Percentiles rank a stretch among this genome's conserved stretches.
Conservation (phyloP, 2,113 vertebrate genomes). For the Oncorhynchus clarkii region DNA sequence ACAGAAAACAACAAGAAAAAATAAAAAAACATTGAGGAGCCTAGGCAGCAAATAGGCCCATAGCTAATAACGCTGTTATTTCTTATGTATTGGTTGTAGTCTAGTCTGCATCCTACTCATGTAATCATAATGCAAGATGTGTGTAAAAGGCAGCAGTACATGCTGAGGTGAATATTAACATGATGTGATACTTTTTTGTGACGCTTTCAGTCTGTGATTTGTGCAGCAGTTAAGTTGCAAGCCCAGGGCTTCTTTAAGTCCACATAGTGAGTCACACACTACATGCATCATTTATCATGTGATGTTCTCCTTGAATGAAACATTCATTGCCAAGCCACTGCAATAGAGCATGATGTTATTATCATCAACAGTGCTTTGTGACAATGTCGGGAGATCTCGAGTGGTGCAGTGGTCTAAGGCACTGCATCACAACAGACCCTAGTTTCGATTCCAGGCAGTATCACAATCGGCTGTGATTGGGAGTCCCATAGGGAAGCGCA, state of each 20-base stretch:
- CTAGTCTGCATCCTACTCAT: background rate
- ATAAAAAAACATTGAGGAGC: background rate
- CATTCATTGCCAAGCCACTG: constrained; percentile 28
- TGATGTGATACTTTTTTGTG: background rate
- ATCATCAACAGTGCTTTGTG: constrained; percentile 14
- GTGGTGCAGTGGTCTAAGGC: background rate
- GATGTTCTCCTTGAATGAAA: constrained; percentile 39
- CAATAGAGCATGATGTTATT: constrained; percentile 24
- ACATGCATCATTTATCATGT: constrained; percentile 59
- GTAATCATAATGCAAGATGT: background rate
- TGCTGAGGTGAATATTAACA: background rate
- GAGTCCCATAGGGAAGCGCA: too few relatives aligned
- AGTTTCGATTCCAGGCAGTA: background rate
- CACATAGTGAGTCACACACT: constrained; percentile 51
- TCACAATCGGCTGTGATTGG: too few relatives aligned
- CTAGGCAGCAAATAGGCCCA: background rate
- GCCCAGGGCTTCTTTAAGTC: constrained; percentile 11
- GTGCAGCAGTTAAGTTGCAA: background rate
- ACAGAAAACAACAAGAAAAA: background rate
- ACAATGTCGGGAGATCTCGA: background rate
- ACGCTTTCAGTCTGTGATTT: constrained; percentile 9
- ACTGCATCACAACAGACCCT: background rate
- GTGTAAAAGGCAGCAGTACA: background rate
- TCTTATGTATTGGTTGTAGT: background rate
- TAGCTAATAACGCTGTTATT: background rate